Conservation (phyloP, 2,113 vertebrate species). For the Strix uralensis region DNA sequence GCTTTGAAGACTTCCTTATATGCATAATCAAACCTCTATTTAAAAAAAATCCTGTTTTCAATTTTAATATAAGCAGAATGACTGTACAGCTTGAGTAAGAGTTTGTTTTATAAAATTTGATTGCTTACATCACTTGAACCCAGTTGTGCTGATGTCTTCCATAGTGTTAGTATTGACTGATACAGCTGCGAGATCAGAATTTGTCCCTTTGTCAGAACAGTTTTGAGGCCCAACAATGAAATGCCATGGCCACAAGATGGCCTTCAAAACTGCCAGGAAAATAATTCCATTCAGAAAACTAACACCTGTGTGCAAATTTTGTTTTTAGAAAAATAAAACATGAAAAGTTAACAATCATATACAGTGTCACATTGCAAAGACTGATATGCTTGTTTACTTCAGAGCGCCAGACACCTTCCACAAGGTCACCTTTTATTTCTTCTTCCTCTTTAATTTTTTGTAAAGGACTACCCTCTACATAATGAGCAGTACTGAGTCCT, state of each 20-base stretch:
- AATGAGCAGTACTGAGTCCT: neutral
- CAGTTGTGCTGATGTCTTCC: neutral
- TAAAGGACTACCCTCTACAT: neutral
- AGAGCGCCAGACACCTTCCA: neutral
- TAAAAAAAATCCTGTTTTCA: neutral
- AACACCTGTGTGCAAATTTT: neutral
- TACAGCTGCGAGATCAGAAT: neutral
- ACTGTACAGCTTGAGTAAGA: neutral
- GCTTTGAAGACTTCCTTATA: neutral
- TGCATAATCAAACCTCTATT: neutral
- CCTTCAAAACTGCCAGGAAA: slow-evolving; percentile 18
- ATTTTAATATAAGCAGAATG: neutral
- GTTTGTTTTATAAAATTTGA: neutral
- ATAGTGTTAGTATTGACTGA: neutral
- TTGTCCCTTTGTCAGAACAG: neutral
- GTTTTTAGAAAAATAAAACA: neutral
- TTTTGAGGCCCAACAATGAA: neutral
- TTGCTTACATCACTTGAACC: neutral
- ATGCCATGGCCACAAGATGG: neutral
- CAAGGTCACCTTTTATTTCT: neutral
- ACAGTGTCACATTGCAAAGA: neutral
- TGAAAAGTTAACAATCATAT: neutral
- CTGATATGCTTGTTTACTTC: neutral
- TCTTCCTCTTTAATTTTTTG: neutral
- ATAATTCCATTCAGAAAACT: neutral